Base-by-base conservation (phyloP, 1,140 invertebrate genomes). In the Sarcophaga bullata region DNA sequence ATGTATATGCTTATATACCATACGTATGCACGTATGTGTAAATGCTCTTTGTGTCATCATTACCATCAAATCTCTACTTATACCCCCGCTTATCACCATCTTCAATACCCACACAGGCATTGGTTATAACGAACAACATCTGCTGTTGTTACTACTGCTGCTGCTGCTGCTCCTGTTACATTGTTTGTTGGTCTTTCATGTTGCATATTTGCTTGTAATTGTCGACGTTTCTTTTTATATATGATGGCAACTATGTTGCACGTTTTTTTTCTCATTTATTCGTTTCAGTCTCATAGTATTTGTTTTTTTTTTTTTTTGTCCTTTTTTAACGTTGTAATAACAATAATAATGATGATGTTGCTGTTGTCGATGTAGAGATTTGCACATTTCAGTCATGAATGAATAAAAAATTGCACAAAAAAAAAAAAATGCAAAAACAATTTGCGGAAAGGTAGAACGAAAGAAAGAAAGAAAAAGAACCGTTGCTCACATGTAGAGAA, bases 191-290 rank as follows among this genome's bases (percentile, higher is more conserved):
- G 25, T 37, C 25, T 37, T 37, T 37, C 25, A 4, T 37, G 62
- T 68, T 68, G 62, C 62, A 68, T 68, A 17, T 19, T 68, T 68
- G 62, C 62, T 68, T 68, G 62, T 68, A 68, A 68, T 68, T 68
- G 62, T 68, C 62, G 62, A 68, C 62, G 19, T 68, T 68, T 68
- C n/a, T 68, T 37, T 37, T 68, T 68, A 25, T 19, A 68, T 68
- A 68, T 19, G 19, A 19, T 68, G 17, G 62, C 62, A 68, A 68
- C 62, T 19, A 68, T 68, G 54, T 58, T 58, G 3, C n/a, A 58
- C 19, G 7, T 0, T n/a, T 62, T 62, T n/a, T n/a, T 62, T 62
- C n/a, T 8, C 8, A n/a, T n/a, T 17, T 19, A 19, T 68, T 68
- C 19, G 19, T 68, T 4, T n/a, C 54, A n/a, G n/a, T 13, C n/a